Conservation (phyloP, 2,113 vertebrate species). For the Charadrius vociferus region DNA sequence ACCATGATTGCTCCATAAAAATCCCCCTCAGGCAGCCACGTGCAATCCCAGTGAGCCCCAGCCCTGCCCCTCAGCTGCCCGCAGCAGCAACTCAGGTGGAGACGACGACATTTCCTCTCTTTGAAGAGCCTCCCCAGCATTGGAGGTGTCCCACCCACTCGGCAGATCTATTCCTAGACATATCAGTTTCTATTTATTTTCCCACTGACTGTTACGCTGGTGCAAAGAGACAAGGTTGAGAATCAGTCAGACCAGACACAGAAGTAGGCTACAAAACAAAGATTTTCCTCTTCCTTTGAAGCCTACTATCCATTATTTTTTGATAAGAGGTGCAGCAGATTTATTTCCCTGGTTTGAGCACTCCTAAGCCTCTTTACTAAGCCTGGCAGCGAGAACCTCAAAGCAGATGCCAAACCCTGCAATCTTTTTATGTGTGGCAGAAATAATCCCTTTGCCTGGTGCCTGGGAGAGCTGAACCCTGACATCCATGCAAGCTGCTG, state of each 20-base stretch:
- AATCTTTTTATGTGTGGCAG: slow-evolving; percentile 29
- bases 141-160: slow-evolving; percentile 31
- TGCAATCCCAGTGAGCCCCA: background rate
- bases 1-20: slow-evolving; percentile 1
- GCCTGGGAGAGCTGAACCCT: background rate
- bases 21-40: background rate
- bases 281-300: slow-evolving; percentile 24
- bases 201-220: background rate
- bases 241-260: background rate
- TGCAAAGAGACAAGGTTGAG: background rate
- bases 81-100: background rate
- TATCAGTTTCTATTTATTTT: slow-evolving; percentile 40
- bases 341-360: slow-evolving; percentile 18
- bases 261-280: slow-evolving; percentile 24
- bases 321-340: slow-evolving; percentile 34
- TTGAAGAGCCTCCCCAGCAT: background rate
- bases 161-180: slow-evolving; percentile 38
- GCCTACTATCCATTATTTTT: slow-evolving; percentile 2
- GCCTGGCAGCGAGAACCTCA: slow-evolving; percentile 14
- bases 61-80: slow-evolving; percentile 10
- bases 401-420: slow-evolving; percentile 42
- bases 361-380: slow-evolving; percentile 51
- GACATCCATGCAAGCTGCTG: background rate
- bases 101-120: background rate
- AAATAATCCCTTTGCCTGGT: slow-evolving; percentile 9